Evolutionary conservation across 1,140 invertebrate genomes (phyloP).

Genomic region (Drosophila azteca): DNA sequence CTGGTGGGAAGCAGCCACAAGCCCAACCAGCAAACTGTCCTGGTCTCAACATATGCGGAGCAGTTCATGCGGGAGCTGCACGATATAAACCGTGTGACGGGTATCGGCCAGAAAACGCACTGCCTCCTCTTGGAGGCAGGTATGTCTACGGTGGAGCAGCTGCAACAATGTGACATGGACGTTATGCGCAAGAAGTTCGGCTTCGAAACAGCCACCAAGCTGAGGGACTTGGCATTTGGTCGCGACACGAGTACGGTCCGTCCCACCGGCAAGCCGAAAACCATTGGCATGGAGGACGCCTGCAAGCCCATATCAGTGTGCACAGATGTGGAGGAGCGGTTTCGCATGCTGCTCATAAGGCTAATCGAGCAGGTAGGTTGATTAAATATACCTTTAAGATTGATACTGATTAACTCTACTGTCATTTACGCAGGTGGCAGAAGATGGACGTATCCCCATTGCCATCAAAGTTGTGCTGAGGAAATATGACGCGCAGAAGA

Average conservation of each 20-base stretch:
- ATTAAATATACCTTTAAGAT: not conserved
- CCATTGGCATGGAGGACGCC: constrained; percentile 90
- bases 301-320: constrained; percentile 88
- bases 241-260: constrained; percentile 89
- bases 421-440: constrained; percentile 84
- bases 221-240: constrained; percentile 89
- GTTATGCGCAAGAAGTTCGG: constrained; percentile 87
- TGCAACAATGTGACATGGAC: constrained; percentile 87
- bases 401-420: no score
- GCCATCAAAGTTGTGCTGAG: constrained; percentile 89
- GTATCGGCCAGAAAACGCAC: constrained; percentile 88
- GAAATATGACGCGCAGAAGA: constrained; percentile 86
- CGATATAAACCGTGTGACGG: constrained; percentile 87
- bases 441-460: constrained; percentile 90
- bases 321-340: constrained; percentile 88
- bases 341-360: constrained; percentile 87
- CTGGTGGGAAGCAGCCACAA: constrained; percentile 89
- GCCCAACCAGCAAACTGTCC: constrained; percentile 91
- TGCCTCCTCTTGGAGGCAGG: constrained; percentile 87
- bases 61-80: constrained; percentile 87
- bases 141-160: constrained; percentile 87
- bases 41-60: constrained; percentile 88
- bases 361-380: constrained; percentile 86
- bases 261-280: constrained; percentile 87
- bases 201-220: constrained; percentile 87